Evolutionary conservation across 2,888 invertebrate genomes (phyloP), one percentile per base, ranked within the genome.

Genomic region (Hypomecis atomaria): DNA sequence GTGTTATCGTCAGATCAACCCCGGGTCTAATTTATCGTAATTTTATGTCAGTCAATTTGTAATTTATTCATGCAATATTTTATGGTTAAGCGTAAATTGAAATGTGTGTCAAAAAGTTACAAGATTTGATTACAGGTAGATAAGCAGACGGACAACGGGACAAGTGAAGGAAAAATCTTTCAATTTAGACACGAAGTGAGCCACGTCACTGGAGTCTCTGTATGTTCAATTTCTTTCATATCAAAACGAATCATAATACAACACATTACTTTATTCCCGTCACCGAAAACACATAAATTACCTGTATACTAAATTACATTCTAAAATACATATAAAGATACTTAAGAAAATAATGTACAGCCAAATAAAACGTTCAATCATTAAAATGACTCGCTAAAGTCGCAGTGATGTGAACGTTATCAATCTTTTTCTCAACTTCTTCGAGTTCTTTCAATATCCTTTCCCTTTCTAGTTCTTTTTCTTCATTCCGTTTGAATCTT

Each of bases 371-470:
- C 49, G 6, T 38, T 54, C 23, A 45, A 8, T 34, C 8, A 38
- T n/a, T 47, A n/a, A 50, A 23, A 47, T 52, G 8, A 40, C 33
- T 57, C 8, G 42, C 9, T 38, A 62, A 65, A 5, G 11, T 62
- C 1, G 71, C 72, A 0, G 63, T 43, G 2, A 81, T 53, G 34
- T 73, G 59, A 0, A 80, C 74, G 11, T 67, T 67, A 4, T 83
- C 77, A 6, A 84, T 66, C 62, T 78, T 83, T 47, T 43, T 78
- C 10, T 83, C 77, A 7, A 84, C 72, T 57, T 77, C 77, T 3
- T 78, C 79, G 6, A 85, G 62, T 48, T 81, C 75, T 57, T 81
- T 81, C 7, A 80, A 42, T 40, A 78, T 77, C 34, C 75, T 76
- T 0, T 78, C 71, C 34, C 59, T 71, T 0, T 78, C 72, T 13